Percentiles rank a stretch among this genome's conserved stretches.
phyloP scores from a whole-genome alignment of 1,140 invertebrate species.

The Cylas formicarius region DNA sequence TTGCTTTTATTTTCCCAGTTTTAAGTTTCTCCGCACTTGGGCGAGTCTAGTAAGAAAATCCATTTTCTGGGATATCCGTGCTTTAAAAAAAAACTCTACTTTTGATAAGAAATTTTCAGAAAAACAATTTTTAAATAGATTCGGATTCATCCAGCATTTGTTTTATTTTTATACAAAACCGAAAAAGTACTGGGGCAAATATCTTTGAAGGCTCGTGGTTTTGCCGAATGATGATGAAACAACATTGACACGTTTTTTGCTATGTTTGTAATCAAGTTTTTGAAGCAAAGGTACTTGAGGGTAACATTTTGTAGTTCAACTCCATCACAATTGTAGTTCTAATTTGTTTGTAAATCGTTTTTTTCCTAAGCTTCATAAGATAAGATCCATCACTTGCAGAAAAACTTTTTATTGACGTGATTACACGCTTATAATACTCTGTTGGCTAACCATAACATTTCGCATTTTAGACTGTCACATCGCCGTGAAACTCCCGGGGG shows the following conservation, averaged over 20 bases:
- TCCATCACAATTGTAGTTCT: slow-evolving; percentile 42
- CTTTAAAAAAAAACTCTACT: slow-evolving; percentile 30
- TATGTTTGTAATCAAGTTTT: slow-evolving; percentile 33
- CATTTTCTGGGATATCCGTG: slow-evolving; percentile 34
- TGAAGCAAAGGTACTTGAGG: slow-evolving; percentile 36
- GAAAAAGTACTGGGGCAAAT: slow-evolving; percentile 2
- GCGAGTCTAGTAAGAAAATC: slow-evolving; percentile 44
- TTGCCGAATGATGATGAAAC: slow-evolving; percentile 21
- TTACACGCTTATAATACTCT: too few relatives aligned
- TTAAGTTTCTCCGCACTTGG: slow-evolving; percentile 31
- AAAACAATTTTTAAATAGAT: slow-evolving; percentile 35
- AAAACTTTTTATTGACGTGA: too few relatives aligned
- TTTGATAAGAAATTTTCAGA: too few relatives aligned
- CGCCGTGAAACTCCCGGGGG: too few relatives aligned
- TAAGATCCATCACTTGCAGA: too few relatives aligned
- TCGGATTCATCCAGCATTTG: slow-evolving; percentile 30
- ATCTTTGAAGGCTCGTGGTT: slow-evolving; percentile 10
- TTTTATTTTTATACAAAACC: slow-evolving; percentile 11
- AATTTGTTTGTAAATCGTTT: slow-evolving; percentile 4
- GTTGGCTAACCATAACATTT: too few relatives aligned
- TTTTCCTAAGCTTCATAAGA: too few relatives aligned
- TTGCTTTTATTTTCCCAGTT: slow-evolving; percentile 38
- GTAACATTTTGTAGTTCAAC: slow-evolving; percentile 41
- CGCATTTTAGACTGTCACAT: too few relatives aligned
- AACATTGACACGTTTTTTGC: slow-evolving; percentile 37